Evolutionary conservation across 2,113 vertebrate genomes (phyloP).

Genomic region (Rhinolophus sinicus): DNA sequence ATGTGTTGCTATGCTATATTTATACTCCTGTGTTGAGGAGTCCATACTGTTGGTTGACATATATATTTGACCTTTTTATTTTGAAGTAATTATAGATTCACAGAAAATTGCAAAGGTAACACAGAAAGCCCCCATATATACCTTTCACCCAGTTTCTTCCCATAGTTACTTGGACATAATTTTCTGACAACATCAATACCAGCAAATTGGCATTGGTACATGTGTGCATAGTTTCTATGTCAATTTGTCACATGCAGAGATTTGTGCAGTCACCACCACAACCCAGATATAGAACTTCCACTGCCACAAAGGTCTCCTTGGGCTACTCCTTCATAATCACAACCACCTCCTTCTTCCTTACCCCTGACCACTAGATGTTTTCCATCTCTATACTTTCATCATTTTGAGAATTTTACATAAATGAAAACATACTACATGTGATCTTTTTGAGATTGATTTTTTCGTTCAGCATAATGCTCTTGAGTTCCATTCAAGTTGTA

Average conservation of each 20-base stretch:
- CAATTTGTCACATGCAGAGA: background rate
- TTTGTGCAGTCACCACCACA: background rate
- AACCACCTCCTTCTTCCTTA: too few relatives aligned
- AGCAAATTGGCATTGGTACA: background rate
- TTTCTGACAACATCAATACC: background rate
- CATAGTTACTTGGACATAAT: background rate
- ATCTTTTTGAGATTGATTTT: background rate
- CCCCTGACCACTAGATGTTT: background rate
- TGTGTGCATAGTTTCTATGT: background rate
- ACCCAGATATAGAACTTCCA: background rate
- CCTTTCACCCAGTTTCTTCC: background rate
- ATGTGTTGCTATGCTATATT: background rate
- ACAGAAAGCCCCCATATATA: background rate
- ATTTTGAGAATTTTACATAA: background rate
- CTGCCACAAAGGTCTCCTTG: background rate
- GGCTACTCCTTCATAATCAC: background rate
- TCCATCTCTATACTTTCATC: background rate
- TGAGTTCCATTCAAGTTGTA: background rate
- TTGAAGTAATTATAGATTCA: slow-evolving; percentile 23
- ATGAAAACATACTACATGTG: background rate
- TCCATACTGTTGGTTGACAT: background rate
- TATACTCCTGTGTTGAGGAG: background rate
- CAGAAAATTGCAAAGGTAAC: background rate
- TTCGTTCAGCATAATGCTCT: background rate
- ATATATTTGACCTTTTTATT: background rate